Evolutionary conservation across 2,888 invertebrate species (phyloP).

Genomic region (Agrotis exclamationis): DNA sequence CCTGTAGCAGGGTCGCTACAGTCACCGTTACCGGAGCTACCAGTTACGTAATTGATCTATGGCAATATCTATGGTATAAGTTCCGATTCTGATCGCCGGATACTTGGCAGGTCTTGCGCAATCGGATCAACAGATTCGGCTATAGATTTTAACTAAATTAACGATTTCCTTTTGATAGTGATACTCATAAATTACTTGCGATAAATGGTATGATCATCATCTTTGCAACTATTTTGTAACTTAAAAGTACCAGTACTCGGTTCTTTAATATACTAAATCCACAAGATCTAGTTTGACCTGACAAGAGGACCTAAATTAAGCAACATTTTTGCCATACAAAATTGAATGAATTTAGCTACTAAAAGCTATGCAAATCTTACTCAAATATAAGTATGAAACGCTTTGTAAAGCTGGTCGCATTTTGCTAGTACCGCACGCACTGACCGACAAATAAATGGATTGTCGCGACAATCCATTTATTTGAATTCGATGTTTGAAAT

Average conservation of each 20-base stretch:
- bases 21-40: background rate
- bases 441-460: too few species aligned
- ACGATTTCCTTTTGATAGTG: constrained; percentile 24
- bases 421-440: too few species aligned
- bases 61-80: constrained; percentile 16
- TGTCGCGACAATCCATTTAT: too few species aligned
- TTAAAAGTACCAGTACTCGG: background rate
- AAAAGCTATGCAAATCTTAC: too few species aligned
- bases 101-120: constrained; percentile 20
- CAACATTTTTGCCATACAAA: too few species aligned
- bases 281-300: too few species aligned
- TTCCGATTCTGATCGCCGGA: constrained; percentile 32
- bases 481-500: too few species aligned
- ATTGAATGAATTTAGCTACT: too few species aligned
- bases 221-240: background rate
- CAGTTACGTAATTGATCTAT: constrained; percentile 27
- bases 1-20: constrained; percentile 24
- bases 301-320: too few species aligned
- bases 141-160: constrained; percentile 6
- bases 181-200: constrained; percentile 10
- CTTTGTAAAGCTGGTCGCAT: too few species aligned
- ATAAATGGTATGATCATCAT: background rate
- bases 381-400: too few species aligned
- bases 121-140: background rate
- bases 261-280: too few species aligned